A percentile compares a stretch with the other conserved stretches of the same genome.
Evolutionary conservation across 2,113 vertebrate genomes (phyloP).

Genomic region (Calonectris borealis): DNA sequence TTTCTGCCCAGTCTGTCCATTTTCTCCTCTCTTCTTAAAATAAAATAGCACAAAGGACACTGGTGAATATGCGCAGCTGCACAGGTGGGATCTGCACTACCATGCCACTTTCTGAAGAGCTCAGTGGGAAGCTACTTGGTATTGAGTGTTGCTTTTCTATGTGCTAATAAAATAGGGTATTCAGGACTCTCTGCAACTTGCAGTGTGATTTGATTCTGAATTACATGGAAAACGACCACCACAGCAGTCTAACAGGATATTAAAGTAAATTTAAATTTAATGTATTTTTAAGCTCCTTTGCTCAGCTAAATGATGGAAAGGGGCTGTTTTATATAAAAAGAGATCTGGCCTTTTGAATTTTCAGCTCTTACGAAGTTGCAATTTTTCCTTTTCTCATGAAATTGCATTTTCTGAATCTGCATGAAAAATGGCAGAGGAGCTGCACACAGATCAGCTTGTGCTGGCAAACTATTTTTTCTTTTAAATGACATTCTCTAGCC

Average conservation of each 20-base stretch:
- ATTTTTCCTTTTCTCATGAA: conserved; percentile 33
- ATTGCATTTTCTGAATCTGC: conserved; percentile 38
- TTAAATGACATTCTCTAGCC: conserved; percentile 25
- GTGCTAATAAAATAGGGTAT: background rate
- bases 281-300: conserved; percentile 26
- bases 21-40: background rate
- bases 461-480: conserved; percentile 35
- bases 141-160: background rate
- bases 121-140: background rate
- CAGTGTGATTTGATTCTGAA: background rate
- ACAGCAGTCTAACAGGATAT: background rate
- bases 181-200: background rate
- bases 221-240: background rate
- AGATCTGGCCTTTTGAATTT: background rate
- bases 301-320: background rate
- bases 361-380: background rate
- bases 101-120: background rate
- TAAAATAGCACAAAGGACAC: background rate
- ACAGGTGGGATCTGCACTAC: background rate
- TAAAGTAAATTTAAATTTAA: conserved; percentile 26
- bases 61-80: background rate
- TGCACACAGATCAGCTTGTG: background rate
- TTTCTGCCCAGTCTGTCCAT: background rate
- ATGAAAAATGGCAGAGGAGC: conserved; percentile 37
- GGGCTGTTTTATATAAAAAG: background rate